Evolutionary conservation across 2,113 vertebrate genomes (phyloP), one percentile per base, ranked within the genome.

Genomic region (Glaucidium brasilianum): DNA sequence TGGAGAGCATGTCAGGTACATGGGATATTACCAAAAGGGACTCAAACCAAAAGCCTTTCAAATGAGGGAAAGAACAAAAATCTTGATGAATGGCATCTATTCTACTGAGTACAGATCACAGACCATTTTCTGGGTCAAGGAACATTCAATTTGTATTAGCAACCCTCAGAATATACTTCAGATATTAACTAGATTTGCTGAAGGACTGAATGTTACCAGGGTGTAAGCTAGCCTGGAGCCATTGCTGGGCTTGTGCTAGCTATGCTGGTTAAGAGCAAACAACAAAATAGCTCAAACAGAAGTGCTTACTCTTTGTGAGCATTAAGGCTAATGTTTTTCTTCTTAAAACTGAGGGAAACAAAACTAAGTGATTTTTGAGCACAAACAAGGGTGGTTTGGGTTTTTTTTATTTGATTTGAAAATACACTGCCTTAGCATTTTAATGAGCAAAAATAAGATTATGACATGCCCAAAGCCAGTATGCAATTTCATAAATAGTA

Each of bases 371-470:
- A 53, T 55, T 81, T 95, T 35, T 50, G 20, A 90, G n/a, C 55
- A 63, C 43, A 72, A 59, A 37, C 4, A 49, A 66, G 18, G 7
- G 21, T 35, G 16, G 4, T n/a, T n/a, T n/a, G 0, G 20, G 43
- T 75, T 66, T 88, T 37, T 63, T 11, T 45, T 68, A n/a, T 87
- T 90, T 58, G 45, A 55, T 74, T 66, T 82, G 37, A 62, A 91
- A 85, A 73, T 53, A 26, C 58, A 32, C 26, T 66, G 41, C 50
- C 22, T 73, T 81, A 55, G 47, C 47, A 88, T 92, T 92, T 94
- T 69, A 95, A 94, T 79, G 58, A 81, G 77, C 37, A 87, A 89
- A 96, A 93, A 60, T 52, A 63, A 81, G 86, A 75, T 89, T 82
- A 85, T 43, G 71, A 37, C 27, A 60, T 59, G 78, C 77, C 80